Conservation (phyloP, 1,140 invertebrate genomes). For the Ceratitis capitata region DNA sequence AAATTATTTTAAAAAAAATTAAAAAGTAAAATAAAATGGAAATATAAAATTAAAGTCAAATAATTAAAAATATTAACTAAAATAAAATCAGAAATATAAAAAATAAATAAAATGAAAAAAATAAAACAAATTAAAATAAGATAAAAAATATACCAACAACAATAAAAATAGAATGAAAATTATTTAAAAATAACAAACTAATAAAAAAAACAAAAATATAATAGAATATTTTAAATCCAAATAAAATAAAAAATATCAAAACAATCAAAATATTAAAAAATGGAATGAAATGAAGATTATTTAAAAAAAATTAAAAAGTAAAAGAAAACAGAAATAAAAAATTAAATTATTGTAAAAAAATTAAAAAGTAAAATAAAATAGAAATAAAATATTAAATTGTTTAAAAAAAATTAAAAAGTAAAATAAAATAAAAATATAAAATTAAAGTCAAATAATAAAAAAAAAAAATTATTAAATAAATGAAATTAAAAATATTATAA, state of each 20-base stretch:
- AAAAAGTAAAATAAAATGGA: not conserved
- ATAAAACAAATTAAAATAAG: not conserved
- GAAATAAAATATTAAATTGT: too few species aligned
- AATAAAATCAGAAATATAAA: not conserved
- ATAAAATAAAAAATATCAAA: not conserved
- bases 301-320: not conserved
- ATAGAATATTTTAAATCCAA: not conserved
- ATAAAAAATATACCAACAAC: not conserved
- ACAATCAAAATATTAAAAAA: not conserved
- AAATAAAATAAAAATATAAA: not conserved
- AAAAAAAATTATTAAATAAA: too few species aligned
- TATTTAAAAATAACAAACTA: not conserved
- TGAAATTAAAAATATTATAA: too few species aligned
- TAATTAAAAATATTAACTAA: too few species aligned
- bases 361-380: too few species aligned
- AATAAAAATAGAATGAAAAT: not conserved
- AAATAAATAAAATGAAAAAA: not conserved
- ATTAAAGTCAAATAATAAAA: not conserved
- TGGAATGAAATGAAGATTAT: not conserved
- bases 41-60: conserved; percentile 25
- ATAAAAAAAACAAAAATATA: not conserved
- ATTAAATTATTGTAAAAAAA: too few species aligned
- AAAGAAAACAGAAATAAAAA: not conserved
- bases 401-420: not conserved
- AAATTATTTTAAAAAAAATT: not conserved